These are phyloP conservation scores for Chaetophractus vellerosus DNA, from an alignment of 2,797 vertebrate genomes.

Conservation along the genomic window DNA sequence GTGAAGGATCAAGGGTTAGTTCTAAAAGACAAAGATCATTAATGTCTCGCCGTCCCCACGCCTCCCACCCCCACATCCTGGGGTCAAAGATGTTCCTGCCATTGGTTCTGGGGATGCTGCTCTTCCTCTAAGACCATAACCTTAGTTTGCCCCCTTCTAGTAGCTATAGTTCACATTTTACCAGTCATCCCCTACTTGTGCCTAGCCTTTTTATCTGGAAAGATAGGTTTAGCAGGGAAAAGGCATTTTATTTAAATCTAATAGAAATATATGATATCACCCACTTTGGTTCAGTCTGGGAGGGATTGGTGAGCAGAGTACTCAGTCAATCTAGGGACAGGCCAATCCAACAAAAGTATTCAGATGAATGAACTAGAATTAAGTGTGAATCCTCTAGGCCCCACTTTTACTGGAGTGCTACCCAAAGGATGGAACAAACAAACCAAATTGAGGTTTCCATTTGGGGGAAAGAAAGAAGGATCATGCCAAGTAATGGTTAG, in stretches of 20 bases:
- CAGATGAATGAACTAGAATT: not conserved
- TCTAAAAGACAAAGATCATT: not conserved
- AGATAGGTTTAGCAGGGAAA: not conserved
- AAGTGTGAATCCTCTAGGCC: not conserved
- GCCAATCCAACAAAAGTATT: not conserved
- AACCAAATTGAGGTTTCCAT: not conserved
- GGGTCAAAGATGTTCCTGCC: not conserved
- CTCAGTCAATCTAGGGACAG: not conserved
- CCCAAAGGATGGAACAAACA: not conserved
- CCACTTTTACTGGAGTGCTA: not conserved
- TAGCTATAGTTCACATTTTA: not conserved
- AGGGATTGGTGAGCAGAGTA: not conserved
- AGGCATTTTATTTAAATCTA: not conserved
- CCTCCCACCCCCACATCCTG: not conserved
- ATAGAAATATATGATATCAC: not conserved
- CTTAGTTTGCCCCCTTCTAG: not conserved
- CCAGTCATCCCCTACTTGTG: not conserved
- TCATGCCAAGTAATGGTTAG: not conserved
- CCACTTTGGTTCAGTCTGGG: not conserved
- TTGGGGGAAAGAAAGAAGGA: not conserved
- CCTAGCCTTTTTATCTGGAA: not conserved
- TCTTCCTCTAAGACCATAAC: not conserved
- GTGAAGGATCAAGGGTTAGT: not conserved
- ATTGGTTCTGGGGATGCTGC: not conserved
- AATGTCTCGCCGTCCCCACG: no score